A percentile compares a stretch with the other conserved stretches of the same genome.
These are phyloP conservation scores for Oeneis ivallda DNA, from an alignment of 2,888 invertebrate genomes.

Conservation along the genomic window DNA sequence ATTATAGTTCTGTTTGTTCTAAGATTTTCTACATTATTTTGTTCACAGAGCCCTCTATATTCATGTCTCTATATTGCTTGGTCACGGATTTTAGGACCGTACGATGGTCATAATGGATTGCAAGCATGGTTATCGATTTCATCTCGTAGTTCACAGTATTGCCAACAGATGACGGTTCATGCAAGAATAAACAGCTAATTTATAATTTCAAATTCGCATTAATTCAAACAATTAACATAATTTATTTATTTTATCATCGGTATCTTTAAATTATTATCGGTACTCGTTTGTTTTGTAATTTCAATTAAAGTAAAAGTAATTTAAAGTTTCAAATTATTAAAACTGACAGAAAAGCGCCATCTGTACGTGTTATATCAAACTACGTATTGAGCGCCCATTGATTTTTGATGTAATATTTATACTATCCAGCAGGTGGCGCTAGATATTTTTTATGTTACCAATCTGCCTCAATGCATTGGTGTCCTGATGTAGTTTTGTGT, in stretches of 20 bases:
- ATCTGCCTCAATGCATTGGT: too few species aligned
- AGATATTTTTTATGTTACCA: not conserved
- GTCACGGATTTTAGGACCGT: not conserved
- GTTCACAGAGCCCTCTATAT: not conserved
- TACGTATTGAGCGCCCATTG: not conserved
- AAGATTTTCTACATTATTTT: not conserved
- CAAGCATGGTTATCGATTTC: not conserved
- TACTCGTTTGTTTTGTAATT: too few species aligned
- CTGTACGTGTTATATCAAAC: not conserved
- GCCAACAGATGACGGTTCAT: slow-evolving; percentile 5
- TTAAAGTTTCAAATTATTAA: too few species aligned
- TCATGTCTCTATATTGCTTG: not conserved
- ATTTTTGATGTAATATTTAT: not conserved
- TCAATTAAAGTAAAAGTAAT: not conserved
- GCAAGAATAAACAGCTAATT: not conserved
- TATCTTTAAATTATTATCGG: too few species aligned
- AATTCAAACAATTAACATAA: too few species aligned
- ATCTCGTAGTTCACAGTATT: not conserved
- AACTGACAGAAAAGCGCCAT: not conserved
- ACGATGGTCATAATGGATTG: not conserved
- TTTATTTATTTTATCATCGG: too few species aligned
- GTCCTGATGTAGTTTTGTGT: too few species aligned
- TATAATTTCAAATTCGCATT: not conserved
- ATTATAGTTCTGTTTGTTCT: not conserved
- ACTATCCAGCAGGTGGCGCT: not conserved